phyloP scores from a whole-genome alignment of 2,113 vertebrate species.

The Notarius lentiginosus region DNA sequence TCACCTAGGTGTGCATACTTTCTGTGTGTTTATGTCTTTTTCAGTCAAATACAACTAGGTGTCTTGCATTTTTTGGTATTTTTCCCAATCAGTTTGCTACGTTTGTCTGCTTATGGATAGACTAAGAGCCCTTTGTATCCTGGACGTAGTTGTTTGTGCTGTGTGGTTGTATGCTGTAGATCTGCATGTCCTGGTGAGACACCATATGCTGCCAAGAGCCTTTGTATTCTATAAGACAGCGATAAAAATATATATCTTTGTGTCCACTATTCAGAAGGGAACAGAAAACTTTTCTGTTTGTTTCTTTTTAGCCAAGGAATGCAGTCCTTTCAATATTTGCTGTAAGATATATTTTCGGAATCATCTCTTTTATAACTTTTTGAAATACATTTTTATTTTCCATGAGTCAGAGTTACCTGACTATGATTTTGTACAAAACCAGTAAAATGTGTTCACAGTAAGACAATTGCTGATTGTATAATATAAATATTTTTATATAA shows the following conservation, averaged over 20 bases:
- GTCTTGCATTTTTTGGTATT: not conserved
- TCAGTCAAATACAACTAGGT: not conserved
- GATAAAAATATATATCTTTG: not conserved
- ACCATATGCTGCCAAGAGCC: constrained; percentile 68
- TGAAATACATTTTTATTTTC: not conserved
- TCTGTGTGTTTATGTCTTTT: not conserved
- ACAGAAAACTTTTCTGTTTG: not conserved
- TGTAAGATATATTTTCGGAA: not conserved
- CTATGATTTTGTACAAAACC: not conserved
- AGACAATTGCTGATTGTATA: not conserved
- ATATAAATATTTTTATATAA: not conserved
- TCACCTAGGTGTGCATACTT: not conserved
- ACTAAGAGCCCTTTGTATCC: constrained; percentile 23
- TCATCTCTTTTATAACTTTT: not conserved
- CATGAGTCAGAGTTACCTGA: not conserved
- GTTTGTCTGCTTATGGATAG: not conserved
- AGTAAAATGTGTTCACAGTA: not conserved
- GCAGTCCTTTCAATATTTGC: not conserved
- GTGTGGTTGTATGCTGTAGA: constrained; percentile 48
- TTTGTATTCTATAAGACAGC: constrained; percentile 6
- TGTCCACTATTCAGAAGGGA: not conserved
- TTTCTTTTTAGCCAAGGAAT: not conserved
- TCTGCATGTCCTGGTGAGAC: constrained; percentile 66
- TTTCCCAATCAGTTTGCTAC: not conserved
- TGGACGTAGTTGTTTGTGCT: constrained; percentile 33